Evolutionary conservation across 2,797 vertebrate species (phyloP), one percentile per base, ranked within the genome.

Genomic region (Brotula barbata): DNA sequence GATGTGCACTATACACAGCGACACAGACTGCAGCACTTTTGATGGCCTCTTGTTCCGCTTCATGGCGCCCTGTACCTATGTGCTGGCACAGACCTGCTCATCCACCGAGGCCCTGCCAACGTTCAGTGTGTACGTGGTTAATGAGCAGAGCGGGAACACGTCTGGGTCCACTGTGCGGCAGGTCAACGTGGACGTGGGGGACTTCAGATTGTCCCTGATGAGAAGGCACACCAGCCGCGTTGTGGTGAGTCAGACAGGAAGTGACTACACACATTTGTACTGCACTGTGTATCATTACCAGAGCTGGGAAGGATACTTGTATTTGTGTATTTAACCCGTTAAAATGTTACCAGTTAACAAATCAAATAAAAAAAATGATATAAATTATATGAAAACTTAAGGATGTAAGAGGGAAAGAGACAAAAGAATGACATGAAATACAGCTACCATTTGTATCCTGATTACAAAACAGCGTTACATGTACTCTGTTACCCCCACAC

Each of bases 11-110:
- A 74, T 94, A 21, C 77, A 91, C 56, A 61, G 85, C 0, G 88
- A 92, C 75, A 88, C 91, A 2, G 90, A 92, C 51, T 93, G 90
- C 84, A 88, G 80, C 55, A 93, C 92, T 34, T 94, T 94, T 81
- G 93, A 95, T 79, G 91, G 90, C 16, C 72, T 81, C 68, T 84
- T 69, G 2, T 90, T 93, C 72, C 69, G 60, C 79, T 94, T 95
- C 67, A 85, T 86, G 79, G 87, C 81, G 4, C 82, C 82, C 41
- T 96, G 94, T 85, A 91, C 88, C 58, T 94, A 94, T 63, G 68
- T 89, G 6, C 84, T 95, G 69, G 89, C 91, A 50, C 90, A 85
- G 78, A 85, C 90, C 40, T 95, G 93, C 49, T 76, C 76, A 42
- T 58, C 82, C 49, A 39, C 57, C 33, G 80, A 78, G 28, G 39